Conservation (phyloP, 2,888 invertebrate species). For the Hoplodrina blanda region DNA sequence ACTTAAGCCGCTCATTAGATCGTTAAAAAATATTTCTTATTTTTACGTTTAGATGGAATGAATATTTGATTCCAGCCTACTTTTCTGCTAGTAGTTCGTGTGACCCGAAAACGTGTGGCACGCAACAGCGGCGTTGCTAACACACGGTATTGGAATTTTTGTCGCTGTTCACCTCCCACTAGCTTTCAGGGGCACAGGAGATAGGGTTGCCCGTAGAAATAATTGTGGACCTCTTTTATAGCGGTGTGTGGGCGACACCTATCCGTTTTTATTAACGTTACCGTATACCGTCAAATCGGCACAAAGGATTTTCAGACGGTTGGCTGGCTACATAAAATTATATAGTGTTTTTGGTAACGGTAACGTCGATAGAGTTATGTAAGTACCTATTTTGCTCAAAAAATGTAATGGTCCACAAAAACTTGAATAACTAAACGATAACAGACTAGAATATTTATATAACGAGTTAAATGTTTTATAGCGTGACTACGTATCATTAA, state of each 20-base stretch:
- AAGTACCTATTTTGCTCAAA: not conserved
- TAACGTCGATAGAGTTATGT: constrained; percentile 16
- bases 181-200: constrained; percentile 69
- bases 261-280: constrained; percentile 75
- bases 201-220: constrained; percentile 75
- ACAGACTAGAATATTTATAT: constrained; percentile 17
- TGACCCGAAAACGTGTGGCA: constrained; percentile 83
- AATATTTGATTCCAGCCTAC: constrained; percentile 80
- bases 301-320: constrained; percentile 73
- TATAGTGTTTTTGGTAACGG: constrained; percentile 51
- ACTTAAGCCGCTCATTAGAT: constrained; percentile 44
- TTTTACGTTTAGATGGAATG: constrained; percentile 66
- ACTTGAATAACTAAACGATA: constrained; percentile 14
- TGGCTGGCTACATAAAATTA: constrained; percentile 62
- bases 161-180: constrained; percentile 71
- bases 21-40: constrained; percentile 23
- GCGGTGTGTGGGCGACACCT: constrained; percentile 71
- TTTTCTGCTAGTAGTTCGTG: constrained; percentile 79
- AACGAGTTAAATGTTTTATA: constrained; percentile 12
- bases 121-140: constrained; percentile 75
- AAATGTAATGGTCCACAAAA: constrained; percentile 1
- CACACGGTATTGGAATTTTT: constrained; percentile 80
- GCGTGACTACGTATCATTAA: constrained; percentile 46
- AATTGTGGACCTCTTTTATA: constrained; percentile 76
- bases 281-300: constrained; percentile 70